Evolutionary conservation across 2,113 vertebrate genomes (phyloP), one percentile per base, ranked within the genome.

Genomic region (Actenoides lindsayi): DNA sequence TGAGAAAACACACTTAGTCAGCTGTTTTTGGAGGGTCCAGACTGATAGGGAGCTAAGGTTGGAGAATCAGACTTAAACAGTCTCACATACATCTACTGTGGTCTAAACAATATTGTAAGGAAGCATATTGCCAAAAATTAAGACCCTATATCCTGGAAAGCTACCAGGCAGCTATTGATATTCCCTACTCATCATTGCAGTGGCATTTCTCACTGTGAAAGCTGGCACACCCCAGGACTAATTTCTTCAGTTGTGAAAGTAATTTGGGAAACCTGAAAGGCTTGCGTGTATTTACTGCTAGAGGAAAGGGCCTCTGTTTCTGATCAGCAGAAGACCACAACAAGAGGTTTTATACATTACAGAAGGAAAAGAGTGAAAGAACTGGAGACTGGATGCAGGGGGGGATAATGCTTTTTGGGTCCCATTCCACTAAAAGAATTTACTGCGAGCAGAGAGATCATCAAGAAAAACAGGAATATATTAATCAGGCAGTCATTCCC

Each of bases 401-500:
- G 6, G 3, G 6, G 8, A 2, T 67, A 10, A 11, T 3, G 15
- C 21, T 62, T 93, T 89, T 27, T 60, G 42, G 42, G 83, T 82
- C 68, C 81, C 91, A 83, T 37, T 84, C 57, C 92, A 84, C 82
- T 85, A 6, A 83, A 94, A 92, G 77, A 97, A 97, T 83, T 90
- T 53, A 53, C 81, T 71, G 27, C 5, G 15, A 94, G 56, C 87
- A 41, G 37, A 69, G n/a, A 87, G 51, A 62, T 87, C 83, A 92
- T 86, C 70, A 46, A 21, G 84, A 53, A 75, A 77, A 91, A 56
- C 68, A 94, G 92, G 90, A 64, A 75, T 68, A 79, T 80, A 89
- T 97, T 97, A 65, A 95, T 97, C 96, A 95, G 86, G 84, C 31
- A 90, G 85, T 74, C 96, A 95, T 68, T 93, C 76, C 90, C 64